Evolutionary conservation across 2,888 invertebrate species (phyloP).

Genomic region (Mimas tiliae): DNA sequence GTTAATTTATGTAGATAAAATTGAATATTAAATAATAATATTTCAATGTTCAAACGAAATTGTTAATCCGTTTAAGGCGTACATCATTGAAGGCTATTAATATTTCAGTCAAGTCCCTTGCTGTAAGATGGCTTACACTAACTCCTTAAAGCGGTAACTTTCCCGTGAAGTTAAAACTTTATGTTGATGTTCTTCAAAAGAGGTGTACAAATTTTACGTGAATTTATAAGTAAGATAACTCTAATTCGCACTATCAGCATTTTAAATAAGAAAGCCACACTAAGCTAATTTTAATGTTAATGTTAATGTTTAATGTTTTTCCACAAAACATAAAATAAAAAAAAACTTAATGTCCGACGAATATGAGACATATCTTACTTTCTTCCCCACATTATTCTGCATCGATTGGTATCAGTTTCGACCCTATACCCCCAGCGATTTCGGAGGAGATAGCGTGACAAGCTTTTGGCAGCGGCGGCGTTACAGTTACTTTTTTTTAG

Average conservation of each 20-base stretch:
- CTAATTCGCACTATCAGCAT: not conserved
- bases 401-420: too few species aligned
- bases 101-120: constrained; percentile 44
- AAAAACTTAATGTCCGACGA: too few species aligned
- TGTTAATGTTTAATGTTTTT: too few species aligned
- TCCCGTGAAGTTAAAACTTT: constrained; percentile 38
- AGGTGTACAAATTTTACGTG: constrained; percentile 25
- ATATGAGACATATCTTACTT: too few species aligned
- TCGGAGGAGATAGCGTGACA: too few species aligned
- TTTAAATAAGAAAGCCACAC: not conserved
- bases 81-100: constrained; percentile 41
- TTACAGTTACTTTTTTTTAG: too few species aligned
- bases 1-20: constrained; percentile 9
- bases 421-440: too few species aligned
- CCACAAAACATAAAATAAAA: too few species aligned
- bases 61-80: constrained; percentile 29
- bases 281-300: not conserved
- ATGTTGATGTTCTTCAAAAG: constrained; percentile 28
- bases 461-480: too few species aligned
- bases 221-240: constrained; percentile 19
- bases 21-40: constrained; percentile 1
- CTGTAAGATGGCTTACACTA: constrained; percentile 43
- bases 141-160: constrained; percentile 43
- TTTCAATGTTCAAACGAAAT: constrained; percentile 21
- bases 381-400: too few species aligned